phyloP scores from a whole-genome alignment of 2,888 invertebrate species.

The Microplitis deprimator region DNA sequence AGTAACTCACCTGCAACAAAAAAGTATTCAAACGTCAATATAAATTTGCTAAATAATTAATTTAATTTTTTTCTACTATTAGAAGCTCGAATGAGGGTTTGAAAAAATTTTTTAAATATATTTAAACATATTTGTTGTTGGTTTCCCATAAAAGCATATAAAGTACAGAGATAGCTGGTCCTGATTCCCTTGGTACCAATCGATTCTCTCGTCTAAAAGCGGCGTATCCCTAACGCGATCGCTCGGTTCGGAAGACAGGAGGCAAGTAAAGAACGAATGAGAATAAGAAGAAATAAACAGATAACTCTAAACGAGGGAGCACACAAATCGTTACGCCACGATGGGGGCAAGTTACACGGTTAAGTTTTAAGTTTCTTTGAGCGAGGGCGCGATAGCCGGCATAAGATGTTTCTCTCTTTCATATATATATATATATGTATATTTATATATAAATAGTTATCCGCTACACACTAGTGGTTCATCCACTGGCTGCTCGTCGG shows the following conservation, averaged over 20 bases:
- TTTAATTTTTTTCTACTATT: not conserved
- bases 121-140: no score
- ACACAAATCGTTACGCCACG: constrained; percentile 33
- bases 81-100: no score
- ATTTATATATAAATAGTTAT: constrained; percentile 11
- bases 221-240: constrained; percentile 29
- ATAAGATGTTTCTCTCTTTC: constrained; percentile 29
- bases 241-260: not conserved
- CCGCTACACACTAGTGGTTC: not conserved
- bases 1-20: constrained; percentile 51
- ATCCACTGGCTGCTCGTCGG: constrained; percentile 52
- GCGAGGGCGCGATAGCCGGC: constrained; percentile 31
- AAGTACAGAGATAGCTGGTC: not conserved
- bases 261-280: not conserved
- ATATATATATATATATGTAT: constrained; percentile 8
- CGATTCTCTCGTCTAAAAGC: constrained; percentile 18
- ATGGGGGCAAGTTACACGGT: constrained; percentile 33
- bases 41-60: constrained; percentile 4
- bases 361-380: constrained; percentile 34
- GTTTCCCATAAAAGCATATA: not conserved
- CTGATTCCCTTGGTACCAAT: constrained; percentile 16
- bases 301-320: constrained; percentile 1
- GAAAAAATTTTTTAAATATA: no score
- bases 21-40: constrained; percentile 43
- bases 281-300: constrained; percentile 1